Evolutionary conservation across 2,888 invertebrate species (phyloP).

Genomic region (Eledona agricola): DNA sequence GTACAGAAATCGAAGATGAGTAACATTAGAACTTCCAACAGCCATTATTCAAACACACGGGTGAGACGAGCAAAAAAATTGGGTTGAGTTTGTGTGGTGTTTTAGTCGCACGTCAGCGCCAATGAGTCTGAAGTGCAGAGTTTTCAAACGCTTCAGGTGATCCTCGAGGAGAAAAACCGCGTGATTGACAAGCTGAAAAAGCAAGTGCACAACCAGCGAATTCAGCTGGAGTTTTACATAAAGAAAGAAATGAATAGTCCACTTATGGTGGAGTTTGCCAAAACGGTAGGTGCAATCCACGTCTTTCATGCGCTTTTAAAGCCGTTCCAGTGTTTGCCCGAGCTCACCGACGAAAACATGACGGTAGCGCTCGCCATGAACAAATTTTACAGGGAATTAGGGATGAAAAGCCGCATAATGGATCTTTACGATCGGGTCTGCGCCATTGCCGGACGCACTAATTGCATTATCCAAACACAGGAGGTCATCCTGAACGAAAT

Average conservation of each 20-base stretch:
- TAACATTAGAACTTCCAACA: constrained; percentile 6
- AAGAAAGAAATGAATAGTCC: constrained; percentile 45
- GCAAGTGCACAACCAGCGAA: constrained; percentile 54
- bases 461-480: constrained; percentile 39
- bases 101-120: constrained; percentile 22
- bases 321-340: constrained; percentile 48
- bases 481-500: constrained; percentile 49
- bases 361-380: constrained; percentile 51
- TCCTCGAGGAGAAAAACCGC: constrained; percentile 55
- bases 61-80: constrained; percentile 10
- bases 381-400: constrained; percentile 49
- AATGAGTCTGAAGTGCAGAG: constrained; percentile 1
- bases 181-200: constrained; percentile 48
- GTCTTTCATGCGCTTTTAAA: constrained; percentile 1
- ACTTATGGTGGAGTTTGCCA: constrained; percentile 48
- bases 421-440: constrained; percentile 47
- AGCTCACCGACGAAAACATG: constrained; percentile 49
- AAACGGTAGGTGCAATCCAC: constrained; percentile 44
- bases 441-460: constrained; percentile 37
- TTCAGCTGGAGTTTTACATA: constrained; percentile 54
- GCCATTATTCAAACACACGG: constrained; percentile 16
- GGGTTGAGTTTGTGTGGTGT: not conserved
- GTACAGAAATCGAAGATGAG: constrained; percentile 8
- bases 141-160: constrained; percentile 25
- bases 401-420: constrained; percentile 50